Base-by-base conservation (phyloP, 2,113 vertebrate genomes). In the Neopipo cinnamomea region DNA sequence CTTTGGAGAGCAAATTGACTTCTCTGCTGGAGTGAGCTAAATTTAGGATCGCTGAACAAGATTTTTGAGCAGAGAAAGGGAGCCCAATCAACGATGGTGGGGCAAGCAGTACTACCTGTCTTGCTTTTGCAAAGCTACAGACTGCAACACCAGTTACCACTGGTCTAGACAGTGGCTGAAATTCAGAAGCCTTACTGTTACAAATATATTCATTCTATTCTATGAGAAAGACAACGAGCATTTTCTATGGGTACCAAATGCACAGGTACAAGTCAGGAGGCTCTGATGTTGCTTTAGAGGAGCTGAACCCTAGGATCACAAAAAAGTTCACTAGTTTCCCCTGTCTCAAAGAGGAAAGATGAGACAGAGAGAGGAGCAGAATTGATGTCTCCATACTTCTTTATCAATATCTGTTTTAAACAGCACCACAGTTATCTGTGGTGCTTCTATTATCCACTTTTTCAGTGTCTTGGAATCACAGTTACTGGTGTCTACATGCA, bases 11-110 rank as follows among this genome's bases (percentile, higher is more conserved):
- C 33, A 73, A 83, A 88, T 4, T 56, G 79, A 50, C 42, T 83
- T 77, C 47, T 73, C 42, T 83, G 59, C 41, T 17, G 12, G 17
- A 50, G 46, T 24, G 55, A 89, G 21, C 53, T 53, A 62, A 77
- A 82, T 53, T 76, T 68, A 68, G 84, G 95, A 92, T 70, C 0
- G 0, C 0, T 55, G 33, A 82, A 68, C 17, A 52, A 42, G 44
- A 65, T 16, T 71, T 91, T 30, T 72, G 35, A 59, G 37, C 16
- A 67, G 73, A 77, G n/a, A 58, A 87, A 75, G 8, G 4, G 37
- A 86, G 66, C 5, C 19, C 1, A 0, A 20, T 56, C 24, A 42
- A 21, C 1, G 13, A 82, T 2, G 13, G 0, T 0, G 8, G 55
- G 63, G 33, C 20, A 39, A 58, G 62, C 53, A 23, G 17, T 17